Conservation (phyloP, 2,888 invertebrate species). For the Parnassius orleans region DNA sequence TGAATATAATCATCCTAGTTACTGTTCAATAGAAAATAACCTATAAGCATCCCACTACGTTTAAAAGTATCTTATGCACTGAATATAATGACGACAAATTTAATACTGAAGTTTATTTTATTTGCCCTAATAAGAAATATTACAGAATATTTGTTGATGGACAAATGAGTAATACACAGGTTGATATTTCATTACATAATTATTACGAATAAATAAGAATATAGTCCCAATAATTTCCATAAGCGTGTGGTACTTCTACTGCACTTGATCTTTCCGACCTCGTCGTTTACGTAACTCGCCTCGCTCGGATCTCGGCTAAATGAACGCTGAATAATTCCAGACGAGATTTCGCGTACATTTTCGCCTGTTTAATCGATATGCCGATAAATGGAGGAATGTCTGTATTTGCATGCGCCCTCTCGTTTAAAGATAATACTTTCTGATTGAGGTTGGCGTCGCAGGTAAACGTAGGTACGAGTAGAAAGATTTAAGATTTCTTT, state of each 20-base stretch:
- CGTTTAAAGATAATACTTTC: conserved; percentile 8
- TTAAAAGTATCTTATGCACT: no score
- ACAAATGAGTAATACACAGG: no score
- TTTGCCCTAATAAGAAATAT: no score
- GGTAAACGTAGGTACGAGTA: background rate
- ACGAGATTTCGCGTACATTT: conserved; percentile 27
- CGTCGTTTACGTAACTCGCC: conserved; percentile 20
- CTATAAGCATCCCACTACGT: no score
- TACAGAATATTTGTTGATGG: no score
- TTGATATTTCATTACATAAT: no score
- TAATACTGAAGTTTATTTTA: no score
- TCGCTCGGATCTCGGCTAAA: conserved; percentile 25
- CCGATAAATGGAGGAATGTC: conserved; percentile 19
- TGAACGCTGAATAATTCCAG: conserved; percentile 27
- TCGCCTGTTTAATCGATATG: conserved; percentile 26
- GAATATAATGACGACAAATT: no score
- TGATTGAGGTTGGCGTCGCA: conserved; percentile 2
- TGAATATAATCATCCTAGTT: no score
- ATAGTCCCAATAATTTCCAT: background rate
- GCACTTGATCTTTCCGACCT: conserved; percentile 16
- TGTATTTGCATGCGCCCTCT: conserved; percentile 19
- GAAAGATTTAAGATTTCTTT: background rate
- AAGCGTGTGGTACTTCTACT: conserved; percentile 3
- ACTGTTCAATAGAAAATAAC: no score
- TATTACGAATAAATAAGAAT: background rate